phyloP scores from a whole-genome alignment of 2,113 vertebrate species.

The Hassar affinis region DNA sequence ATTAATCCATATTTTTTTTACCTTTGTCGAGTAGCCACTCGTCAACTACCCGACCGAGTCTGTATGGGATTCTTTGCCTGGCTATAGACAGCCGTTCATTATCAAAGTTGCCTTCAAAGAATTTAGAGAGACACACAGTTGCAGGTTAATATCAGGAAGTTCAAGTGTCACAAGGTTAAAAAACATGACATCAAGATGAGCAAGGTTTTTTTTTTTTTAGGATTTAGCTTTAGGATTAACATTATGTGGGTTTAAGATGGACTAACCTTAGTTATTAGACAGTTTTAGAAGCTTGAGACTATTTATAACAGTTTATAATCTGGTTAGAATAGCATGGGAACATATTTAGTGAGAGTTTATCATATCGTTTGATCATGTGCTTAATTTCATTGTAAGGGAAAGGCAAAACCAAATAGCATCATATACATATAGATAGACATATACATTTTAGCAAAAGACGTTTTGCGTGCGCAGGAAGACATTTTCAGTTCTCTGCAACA shows the following conservation, averaged over 20 bases:
- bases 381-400: constrained; percentile 51
- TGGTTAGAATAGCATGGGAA: constrained; percentile 74
- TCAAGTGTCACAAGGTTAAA: constrained; percentile 84
- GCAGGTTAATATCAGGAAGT: constrained; percentile 86
- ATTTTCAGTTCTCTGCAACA: constrained; percentile 52
- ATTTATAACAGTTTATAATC: constrained; percentile 76
- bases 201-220: constrained; percentile 79
- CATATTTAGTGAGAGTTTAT: constrained; percentile 71
- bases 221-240: constrained; percentile 70
- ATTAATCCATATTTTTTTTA: constrained; percentile 82
- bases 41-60: constrained; percentile 99
- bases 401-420: constrained; percentile 57
- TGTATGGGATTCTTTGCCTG: constrained; percentile 99
- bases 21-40: constrained; percentile 99
- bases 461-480: constrained; percentile 50
- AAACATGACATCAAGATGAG: constrained; percentile 70
- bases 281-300: constrained; percentile 64
- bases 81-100: constrained; percentile 99
- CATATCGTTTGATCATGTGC: constrained; percentile 50
- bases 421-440: not conserved
- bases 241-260: constrained; percentile 68
- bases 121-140: constrained; percentile 92
- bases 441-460: too few relatives aligned
- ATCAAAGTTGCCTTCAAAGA: constrained; percentile 99
- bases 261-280: constrained; percentile 69